Conservation (phyloP, 2,113 vertebrate species). For the Bos taurus region ARS-UCD2.0 NC_037335.1:99875001-99875500, state of each 20-base stretch:
- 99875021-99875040: not conserved
- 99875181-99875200: not conserved
- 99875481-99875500: not conserved
- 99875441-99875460: not conserved
- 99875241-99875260: not conserved
- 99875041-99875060: not conserved
- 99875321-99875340: constrained; percentile 17
- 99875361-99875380: not conserved
- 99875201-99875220: not conserved
- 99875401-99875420: not conserved
- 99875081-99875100: not conserved
- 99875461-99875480: not conserved
- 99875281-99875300: not conserved
- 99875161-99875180: not conserved
- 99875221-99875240: not conserved
- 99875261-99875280: not conserved
- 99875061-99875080: not conserved
- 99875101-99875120: not conserved
- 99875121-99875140: not conserved
- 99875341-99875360: not conserved
- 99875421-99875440: not conserved
- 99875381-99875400: not conserved
- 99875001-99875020: not conserved
- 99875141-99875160: not conserved
- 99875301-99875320: not conserved